phyloP scores from a whole-genome alignment of 2,888 invertebrate species.

The Melieria crassipennis region DNA sequence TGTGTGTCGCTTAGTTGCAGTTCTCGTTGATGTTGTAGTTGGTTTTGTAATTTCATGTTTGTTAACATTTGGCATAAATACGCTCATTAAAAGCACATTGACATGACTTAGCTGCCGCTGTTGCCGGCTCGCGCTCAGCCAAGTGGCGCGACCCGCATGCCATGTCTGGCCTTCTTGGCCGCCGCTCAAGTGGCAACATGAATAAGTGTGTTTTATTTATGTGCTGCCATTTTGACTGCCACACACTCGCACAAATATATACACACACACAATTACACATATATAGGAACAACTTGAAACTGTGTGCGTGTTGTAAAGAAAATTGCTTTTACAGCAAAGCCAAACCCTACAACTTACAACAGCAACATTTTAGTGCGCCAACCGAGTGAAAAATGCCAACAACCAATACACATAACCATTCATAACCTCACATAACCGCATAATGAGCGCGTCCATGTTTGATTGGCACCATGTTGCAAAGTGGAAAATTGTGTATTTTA shows the following conservation, averaged over 20 bases:
- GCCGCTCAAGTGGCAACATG: neutral
- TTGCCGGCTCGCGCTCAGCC: neutral
- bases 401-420: neutral
- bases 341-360: neutral
- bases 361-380: neutral
- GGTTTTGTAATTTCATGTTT: slow-evolving; percentile 1
- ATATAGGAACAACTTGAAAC: no score
- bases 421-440: neutral
- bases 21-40: neutral
- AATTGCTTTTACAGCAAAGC: slow-evolving; percentile 9
- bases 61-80: slow-evolving; percentile 50
- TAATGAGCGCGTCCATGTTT: slow-evolving; percentile 8
- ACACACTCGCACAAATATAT: neutral
- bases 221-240: neutral
- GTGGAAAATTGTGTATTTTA: slow-evolving; percentile 23
- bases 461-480: slow-evolving; percentile 13
- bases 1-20: neutral
- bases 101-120: slow-evolving; percentile 42
- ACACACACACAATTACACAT: neutral
- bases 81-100: slow-evolving; percentile 52
- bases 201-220: neutral
- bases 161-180: no score
- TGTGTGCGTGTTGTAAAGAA: neutral
- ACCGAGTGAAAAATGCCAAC: neutral
- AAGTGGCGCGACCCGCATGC: neutral